Base-by-base conservation (phyloP, 2,888 invertebrate genomes). In the Drosophila paramelanica region DNA sequence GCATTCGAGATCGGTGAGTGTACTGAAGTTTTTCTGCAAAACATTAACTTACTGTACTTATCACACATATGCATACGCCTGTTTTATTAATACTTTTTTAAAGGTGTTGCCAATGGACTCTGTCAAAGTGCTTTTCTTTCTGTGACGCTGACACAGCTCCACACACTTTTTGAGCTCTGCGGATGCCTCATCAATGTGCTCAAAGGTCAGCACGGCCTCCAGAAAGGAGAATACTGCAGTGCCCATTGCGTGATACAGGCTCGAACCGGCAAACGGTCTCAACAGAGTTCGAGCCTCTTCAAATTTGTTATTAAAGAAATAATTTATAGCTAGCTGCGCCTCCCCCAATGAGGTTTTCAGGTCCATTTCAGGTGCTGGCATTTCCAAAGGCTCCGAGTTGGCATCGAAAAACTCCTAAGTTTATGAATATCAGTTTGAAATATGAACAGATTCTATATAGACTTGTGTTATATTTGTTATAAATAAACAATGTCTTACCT, bases 211-310 rank as follows among this genome's bases (percentile, higher is more conserved):
- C 90, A 98, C 95, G 0, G 98, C 98, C 90, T 98, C 98, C 39
- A 99, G 94, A 91, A 97, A 98, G 83, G 96, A 94, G 90, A 99
- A 97, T 33, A 98, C 97, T 5, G 97, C 95, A 73, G 95, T 94
- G 2, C 98, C 98, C 60, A 98, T 93, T 1, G 98, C 96, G 93
- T 99, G 99, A 91, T 99, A 99, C 93, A 98, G 95, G 69, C 98
- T 98, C 47, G 94, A 94, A 51, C 95, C 94, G 5, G 96, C 95
- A 97, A 96, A 96, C 64, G 97, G 97, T 82, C 94, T 94, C 94
- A 98, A 95, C 65, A 97, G 93, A 58, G 94, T 94, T 91, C 95
- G 95, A 0, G 98, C 98, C 88, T 96, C 95, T 11, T 94, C 93
- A 79, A 98, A 96, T 90, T 96, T 95, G 92, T 99, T 99, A 92